Evolutionary conservation across 1,140 invertebrate species (phyloP), one percentile per base, ranked within the genome.

Genomic region (Coboldia fuscipes): DNA sequence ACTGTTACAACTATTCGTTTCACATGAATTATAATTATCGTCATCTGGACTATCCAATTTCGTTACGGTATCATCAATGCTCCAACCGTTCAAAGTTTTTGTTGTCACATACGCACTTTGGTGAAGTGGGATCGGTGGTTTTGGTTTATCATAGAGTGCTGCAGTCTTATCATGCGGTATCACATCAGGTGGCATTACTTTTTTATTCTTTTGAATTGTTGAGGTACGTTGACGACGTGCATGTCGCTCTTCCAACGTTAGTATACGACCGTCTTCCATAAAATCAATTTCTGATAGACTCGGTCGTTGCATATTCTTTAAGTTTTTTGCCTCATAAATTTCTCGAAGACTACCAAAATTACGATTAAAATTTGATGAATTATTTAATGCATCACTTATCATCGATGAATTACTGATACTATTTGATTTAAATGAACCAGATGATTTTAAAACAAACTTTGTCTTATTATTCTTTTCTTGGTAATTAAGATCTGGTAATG

Each of bases 271-370:
- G 45, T 64, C 57, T 35, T 68, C 65, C 17, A 39, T 39, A 30
- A 33, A 37, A 41, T 37, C 41, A 36, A 19, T 22, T 20, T 21
- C 35, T 19, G 4, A 16, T 13, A 35, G 22, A 21, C 35, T 20
- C 14, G 26, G 36, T 46, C 56, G 8, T 17, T 15, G 14, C 17
- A 10, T 6, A 34, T 53, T 47, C 22, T 47, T 40, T 27, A 50
- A 50, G 38, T 60, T 54, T 20, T 62, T 63, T 4, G 68, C 65
- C 37, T 79, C 73, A 41, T 74, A 75, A 26, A 81, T 77, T 45
- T 76, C 72, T 18, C 75, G 56, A 2, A 82, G 48, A 48, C 70
- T 77, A 21, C 69, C 65, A 41, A 73, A 72, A 38, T 61, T 64
- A 21, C 59, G 12, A 14, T 29, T 3, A 20, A 32, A 32, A 21